Base-by-base conservation (phyloP, 2,797 vertebrate species). In the Netta rufina region DNA sequence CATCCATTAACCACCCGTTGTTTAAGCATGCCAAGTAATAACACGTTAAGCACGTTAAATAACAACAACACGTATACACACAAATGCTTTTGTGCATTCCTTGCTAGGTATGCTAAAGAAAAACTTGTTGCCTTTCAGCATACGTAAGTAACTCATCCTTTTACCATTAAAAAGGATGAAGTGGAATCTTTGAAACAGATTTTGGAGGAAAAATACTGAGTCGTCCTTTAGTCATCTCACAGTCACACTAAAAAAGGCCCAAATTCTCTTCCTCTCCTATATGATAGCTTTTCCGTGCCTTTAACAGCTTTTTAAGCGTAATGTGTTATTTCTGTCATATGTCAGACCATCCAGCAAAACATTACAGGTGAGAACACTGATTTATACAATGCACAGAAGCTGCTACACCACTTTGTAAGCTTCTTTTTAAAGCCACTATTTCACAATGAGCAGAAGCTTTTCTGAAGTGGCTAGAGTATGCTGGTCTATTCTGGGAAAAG, bases 401-500 rank as follows among this genome's bases (percentile, higher is more conserved):
- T 66, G 51, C 72, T 53, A 27, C 69, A 57, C 38, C 28, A 17
- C 73, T 90, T 84, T 56, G 62, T 56, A 57, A 18, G n/a, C 11
- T 91, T 13, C 3, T 6, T 86, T 87, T 64, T 47, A 62, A 93
- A 90, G 62, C 16, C 13, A n/a, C 33, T 75, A 56, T 72, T 86
- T 80, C 75, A 92, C 92, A 94, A 91, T 33, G 24, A 93, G 67
- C 38, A 82, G 36, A 82, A 92, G 62, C 85, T 90, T 94, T 91
- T 69, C 87, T 88, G 70, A 95, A 89, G 82, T 95, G 39, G 87
- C 79, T 96, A 80, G 79, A 75, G 82, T 62, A 91, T 77, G 71
- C 56, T 76, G 86, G 66, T 91, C 88, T 87, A 93, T 89, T 92
- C 71, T 61, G 64, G 64, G 91, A 92, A 92, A 90, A 95, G 69